Evolutionary conservation across 2,888 invertebrate genomes (phyloP), one percentile per base, ranked within the genome.

Genomic region (Biston stratarius): DNA sequence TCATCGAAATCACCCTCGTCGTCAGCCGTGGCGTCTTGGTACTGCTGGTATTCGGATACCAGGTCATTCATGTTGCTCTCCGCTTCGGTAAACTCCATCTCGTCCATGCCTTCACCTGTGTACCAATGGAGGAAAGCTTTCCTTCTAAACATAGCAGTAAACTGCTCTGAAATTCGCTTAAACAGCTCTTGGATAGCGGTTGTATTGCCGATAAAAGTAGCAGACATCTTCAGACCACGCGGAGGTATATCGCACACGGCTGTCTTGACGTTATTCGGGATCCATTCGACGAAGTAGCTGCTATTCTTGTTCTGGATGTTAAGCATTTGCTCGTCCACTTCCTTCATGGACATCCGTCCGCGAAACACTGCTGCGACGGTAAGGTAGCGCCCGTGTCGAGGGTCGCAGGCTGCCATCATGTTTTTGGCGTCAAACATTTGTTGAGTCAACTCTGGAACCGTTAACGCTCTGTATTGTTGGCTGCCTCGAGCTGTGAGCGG

Each of bases 41-140:
- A 98, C 87, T 98, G 98, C 86, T 98, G 98, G 87, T 98, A 98
- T 85, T 98, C 98, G 0, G 97, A 97, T 36, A 97, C 96, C 84
- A 97, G 91, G 85, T 97, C 97, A 82, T 97, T 98, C 97, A 99
- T 97, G 94, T 98, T 98, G 82, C 97, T 97, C 88, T 98, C 98
- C 24, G 99, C 98, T 86, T 98, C 98, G 34, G 97, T 97, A 94
- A 98, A 98, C 90, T 98, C 98, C 96, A 98, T 96, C 89, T 98
- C 98, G 85, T 98, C 98, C 98, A 98, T 98, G 73, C 98, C 98
- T 87, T 99, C 98, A 59, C 98, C 98, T 45, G 98, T 98, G 94
- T 98, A 99, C 98, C 98, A 98, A 94, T 98, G 98, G 79, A 98
- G 95, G 95, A 98, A 98, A 85, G 98, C 98, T 91, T 98, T 98